Evolutionary conservation across 2,797 vertebrate species (phyloP).

Genomic region (Netta rufina): DNA sequence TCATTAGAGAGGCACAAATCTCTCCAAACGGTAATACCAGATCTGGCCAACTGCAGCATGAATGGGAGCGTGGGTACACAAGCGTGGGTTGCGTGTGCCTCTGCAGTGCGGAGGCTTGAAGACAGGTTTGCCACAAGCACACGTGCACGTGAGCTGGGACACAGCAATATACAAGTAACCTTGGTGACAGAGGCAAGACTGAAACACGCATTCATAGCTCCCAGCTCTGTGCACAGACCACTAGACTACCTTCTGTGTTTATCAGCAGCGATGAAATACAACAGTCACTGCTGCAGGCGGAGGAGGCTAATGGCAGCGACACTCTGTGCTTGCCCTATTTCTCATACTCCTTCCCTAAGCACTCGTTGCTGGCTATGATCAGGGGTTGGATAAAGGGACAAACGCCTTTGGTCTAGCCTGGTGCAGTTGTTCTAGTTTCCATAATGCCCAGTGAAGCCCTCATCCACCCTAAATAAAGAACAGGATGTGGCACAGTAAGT

Average conservation of each 20-base stretch:
- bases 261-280: neutral
- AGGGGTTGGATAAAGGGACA: neutral
- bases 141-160: neutral
- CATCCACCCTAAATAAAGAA: conserved; percentile 46
- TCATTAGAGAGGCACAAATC: conserved; percentile 2
- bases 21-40: neutral
- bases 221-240: conserved; percentile 16
- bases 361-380: neutral
- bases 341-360: neutral
- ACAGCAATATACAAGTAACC: conserved; percentile 32
- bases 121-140: conserved; percentile 21
- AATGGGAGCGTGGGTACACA: fast-evolving
- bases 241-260: neutral
- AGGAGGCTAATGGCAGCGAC: neutral
- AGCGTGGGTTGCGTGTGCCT: neutral
- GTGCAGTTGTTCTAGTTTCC: neutral
- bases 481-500: conserved; percentile 35
- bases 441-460: conserved; percentile 5
- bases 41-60: neutral
- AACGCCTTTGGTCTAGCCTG: neutral
- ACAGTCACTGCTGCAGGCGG: conserved; percentile 6
- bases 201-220: neutral
- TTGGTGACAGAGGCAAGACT: conserved; percentile 58
- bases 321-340: neutral
- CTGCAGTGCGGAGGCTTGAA: neutral